These are phyloP conservation scores for Zosterops pallidus DNA, from an alignment of 2,113 vertebrate species.

Conservation along the genomic window DNA sequence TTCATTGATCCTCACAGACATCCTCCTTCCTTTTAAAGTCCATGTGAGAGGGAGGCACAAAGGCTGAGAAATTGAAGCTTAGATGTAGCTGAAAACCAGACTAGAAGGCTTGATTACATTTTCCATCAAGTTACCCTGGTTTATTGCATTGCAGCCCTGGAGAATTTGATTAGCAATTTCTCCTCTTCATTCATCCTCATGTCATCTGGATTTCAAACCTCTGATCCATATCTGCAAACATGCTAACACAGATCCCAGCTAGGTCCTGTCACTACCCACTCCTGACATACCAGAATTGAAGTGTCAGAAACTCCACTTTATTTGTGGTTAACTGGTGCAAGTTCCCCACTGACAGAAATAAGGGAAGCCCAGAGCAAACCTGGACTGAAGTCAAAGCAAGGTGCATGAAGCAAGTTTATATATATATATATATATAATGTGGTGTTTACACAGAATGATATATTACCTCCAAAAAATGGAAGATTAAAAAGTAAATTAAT, in stretches of 20 bases:
- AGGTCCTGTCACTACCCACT: not conserved
- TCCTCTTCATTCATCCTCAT: slow-evolving; percentile 29
- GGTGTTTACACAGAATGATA: not conserved
- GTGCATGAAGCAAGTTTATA: not conserved
- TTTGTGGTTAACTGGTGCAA: not conserved
- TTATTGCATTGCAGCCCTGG: slow-evolving; percentile 19
- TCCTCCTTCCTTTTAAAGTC: not conserved
- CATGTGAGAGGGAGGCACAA: not conserved
- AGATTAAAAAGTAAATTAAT: not conserved
- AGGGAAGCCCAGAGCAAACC: not conserved
- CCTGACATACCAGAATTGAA: not conserved
- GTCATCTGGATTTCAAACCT: not conserved
- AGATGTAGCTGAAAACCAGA: slow-evolving; percentile 24
- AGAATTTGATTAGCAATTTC: slow-evolving; percentile 44
- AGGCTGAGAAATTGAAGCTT: not conserved
- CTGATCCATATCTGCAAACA: not conserved
- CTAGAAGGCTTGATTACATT: slow-evolving; percentile 30
- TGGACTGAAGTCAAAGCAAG: not conserved
- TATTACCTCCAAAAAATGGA: not conserved
- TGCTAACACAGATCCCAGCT: not conserved
- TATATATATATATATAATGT: not conserved
- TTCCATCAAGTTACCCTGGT: slow-evolving; percentile 16
- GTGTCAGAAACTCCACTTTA: not conserved
- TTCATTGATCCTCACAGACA: not conserved
- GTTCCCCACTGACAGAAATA: not conserved